Conservation (phyloP, 2,888 invertebrate genomes). For the Deroplatys truncata region DNA sequence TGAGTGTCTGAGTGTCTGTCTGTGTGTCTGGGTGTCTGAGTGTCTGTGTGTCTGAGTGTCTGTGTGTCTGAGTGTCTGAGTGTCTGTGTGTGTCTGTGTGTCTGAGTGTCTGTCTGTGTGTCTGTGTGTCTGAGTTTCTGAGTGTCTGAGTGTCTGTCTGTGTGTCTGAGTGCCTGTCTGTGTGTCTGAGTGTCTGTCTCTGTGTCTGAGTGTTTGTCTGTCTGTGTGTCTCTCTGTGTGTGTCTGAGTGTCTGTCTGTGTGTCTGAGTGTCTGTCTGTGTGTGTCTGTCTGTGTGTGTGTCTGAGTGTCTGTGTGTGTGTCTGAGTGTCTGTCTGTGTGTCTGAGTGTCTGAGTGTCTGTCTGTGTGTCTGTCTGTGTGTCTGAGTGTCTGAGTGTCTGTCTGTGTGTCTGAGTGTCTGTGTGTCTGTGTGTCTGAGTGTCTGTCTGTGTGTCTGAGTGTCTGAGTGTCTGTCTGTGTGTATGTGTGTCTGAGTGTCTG, state of each 20-base stretch:
- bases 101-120: background rate
- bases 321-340: background rate
- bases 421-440: background rate
- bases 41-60: background rate
- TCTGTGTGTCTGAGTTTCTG: background rate
- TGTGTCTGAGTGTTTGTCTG: no score
- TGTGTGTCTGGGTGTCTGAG: no score
- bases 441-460: conserved; percentile 1
- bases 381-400: background rate
- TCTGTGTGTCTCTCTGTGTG: background rate
- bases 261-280: background rate
- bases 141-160: background rate
- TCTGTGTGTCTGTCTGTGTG: background rate
- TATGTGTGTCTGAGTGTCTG: no score
- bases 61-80: background rate
- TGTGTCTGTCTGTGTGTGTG: background rate
- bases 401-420: background rate
- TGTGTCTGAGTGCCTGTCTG: background rate
- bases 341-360: background rate
- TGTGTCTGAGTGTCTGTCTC: no score
- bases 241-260: background rate
- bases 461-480: no score
- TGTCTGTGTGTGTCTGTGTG: background rate
- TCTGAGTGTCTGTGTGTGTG: background rate
- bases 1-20: background rate